Conservation (phyloP, 2,888 invertebrate species). For the Poecilus cupreus region DNA sequence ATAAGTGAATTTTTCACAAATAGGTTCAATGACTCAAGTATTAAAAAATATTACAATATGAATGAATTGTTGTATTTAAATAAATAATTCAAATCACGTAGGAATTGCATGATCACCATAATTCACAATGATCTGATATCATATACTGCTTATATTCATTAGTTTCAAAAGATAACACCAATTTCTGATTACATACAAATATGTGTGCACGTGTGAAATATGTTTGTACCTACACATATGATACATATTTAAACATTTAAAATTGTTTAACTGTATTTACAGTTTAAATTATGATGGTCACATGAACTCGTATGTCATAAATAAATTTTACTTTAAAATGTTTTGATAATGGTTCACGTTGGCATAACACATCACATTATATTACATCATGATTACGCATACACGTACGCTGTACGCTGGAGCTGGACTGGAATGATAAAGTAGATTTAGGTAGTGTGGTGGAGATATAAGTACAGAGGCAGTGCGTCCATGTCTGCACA, state of each 20-base stretch:
- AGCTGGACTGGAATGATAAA: constrained; percentile 44
- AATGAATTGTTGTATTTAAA: constrained; percentile 15
- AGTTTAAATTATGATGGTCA: constrained; percentile 36
- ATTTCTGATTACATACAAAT: constrained; percentile 39
- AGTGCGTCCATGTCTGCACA: neutral
- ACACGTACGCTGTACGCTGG: neutral
- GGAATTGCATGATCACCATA: neutral
- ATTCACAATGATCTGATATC: constrained; percentile 16
- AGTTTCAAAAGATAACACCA: constrained; percentile 47
- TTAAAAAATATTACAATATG: constrained; percentile 26
- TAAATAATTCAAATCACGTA: constrained; percentile 21
- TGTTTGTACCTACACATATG: constrained; percentile 45
- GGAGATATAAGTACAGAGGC: constrained; percentile 49
- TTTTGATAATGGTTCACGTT: constrained; percentile 36
- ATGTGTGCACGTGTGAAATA: constrained; percentile 36
- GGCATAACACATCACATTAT: constrained; percentile 55
- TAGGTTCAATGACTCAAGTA: constrained; percentile 14
- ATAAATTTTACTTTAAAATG: constrained; percentile 43
- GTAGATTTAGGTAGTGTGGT: constrained; percentile 1
- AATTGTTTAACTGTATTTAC: constrained; percentile 45
- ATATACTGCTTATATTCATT: constrained; percentile 43
- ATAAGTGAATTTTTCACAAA: neutral
- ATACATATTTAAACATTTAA: constrained; percentile 48
- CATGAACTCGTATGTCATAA: constrained; percentile 25
- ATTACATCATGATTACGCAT: constrained; percentile 41